Conservation (phyloP, 2,113 vertebrate genomes). For the Hucho hucho region DNA sequence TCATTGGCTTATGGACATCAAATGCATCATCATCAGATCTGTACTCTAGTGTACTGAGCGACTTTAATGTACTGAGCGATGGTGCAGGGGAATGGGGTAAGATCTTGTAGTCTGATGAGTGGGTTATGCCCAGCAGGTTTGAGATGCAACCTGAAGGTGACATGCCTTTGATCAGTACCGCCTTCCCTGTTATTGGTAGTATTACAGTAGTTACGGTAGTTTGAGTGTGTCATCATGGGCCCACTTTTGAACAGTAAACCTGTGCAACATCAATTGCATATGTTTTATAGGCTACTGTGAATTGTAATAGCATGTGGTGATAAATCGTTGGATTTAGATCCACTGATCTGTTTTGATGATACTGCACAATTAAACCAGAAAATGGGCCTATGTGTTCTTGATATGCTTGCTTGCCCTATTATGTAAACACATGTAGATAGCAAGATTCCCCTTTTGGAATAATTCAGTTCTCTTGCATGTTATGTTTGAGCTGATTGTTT, state of each 20-base stretch:
- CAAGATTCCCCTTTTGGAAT: background rate
- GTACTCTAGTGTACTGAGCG: slow-evolving; percentile 72
- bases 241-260: no score
- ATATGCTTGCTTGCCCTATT: background rate
- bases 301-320: background rate
- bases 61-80: slow-evolving; percentile 67
- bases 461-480: background rate
- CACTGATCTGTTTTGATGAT: no score
- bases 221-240: no score
- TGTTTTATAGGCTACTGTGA: background rate
- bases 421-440: background rate
- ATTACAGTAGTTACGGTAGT: no score
- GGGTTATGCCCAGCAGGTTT: slow-evolving; percentile 47
- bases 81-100: slow-evolving; percentile 23
- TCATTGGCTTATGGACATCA: slow-evolving; percentile 40
- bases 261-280: no score
- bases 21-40: slow-evolving; percentile 55
- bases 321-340: no score
- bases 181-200: background rate
- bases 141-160: slow-evolving; percentile 58
- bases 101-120: background rate
- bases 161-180: background rate
- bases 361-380: background rate
- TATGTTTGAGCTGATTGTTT: background rate
- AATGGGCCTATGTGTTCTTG: background rate